phyloP scores from a whole-genome alignment of 2,888 invertebrate species.

The Enoplolaimus lenunculus region DNA sequence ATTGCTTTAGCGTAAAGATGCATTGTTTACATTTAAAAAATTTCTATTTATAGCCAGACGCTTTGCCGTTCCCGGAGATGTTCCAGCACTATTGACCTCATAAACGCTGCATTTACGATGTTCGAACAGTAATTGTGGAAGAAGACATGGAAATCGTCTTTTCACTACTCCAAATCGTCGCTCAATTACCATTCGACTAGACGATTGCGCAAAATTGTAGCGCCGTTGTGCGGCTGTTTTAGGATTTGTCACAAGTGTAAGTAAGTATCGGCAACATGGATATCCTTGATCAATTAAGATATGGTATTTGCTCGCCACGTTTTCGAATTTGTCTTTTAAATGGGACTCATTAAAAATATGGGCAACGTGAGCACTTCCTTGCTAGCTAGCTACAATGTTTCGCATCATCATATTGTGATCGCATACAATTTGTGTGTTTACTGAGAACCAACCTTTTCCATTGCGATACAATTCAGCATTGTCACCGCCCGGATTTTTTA shows the following conservation, averaged over 20 bases:
- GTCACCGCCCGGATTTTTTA: constrained; percentile 24
- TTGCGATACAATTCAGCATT: constrained; percentile 26
- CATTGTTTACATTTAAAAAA: too few relatives aligned
- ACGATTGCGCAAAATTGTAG: constrained; percentile 11
- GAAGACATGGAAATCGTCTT: constrained; percentile 13
- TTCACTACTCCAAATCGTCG: constrained; percentile 14
- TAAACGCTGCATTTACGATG: too few relatives aligned
- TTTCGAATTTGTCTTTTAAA: constrained; percentile 21
- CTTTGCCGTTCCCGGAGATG: too few relatives aligned
- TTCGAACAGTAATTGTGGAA: too few relatives aligned
- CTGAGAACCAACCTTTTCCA: constrained; percentile 28
- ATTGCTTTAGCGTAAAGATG: too few relatives aligned
- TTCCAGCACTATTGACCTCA: too few relatives aligned
- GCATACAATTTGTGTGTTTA: constrained; percentile 29
- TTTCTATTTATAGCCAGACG: too few relatives aligned
- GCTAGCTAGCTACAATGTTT: constrained; percentile 27
- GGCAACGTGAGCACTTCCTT: constrained; percentile 28
- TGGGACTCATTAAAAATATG: constrained; percentile 25
- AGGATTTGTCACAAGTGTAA: constrained; percentile 32
- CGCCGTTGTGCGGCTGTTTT: constrained; percentile 27
- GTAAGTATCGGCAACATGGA: constrained; percentile 29
- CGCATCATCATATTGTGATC: constrained; percentile 23
- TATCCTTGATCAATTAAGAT: constrained; percentile 38
- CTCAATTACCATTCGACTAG: neutral
- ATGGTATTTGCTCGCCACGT: constrained; percentile 23